These are phyloP conservation scores for Phrynocephalus guinanensis DNA, from an alignment of 2,797 vertebrate genomes.

Conservation along the genomic window DNA sequence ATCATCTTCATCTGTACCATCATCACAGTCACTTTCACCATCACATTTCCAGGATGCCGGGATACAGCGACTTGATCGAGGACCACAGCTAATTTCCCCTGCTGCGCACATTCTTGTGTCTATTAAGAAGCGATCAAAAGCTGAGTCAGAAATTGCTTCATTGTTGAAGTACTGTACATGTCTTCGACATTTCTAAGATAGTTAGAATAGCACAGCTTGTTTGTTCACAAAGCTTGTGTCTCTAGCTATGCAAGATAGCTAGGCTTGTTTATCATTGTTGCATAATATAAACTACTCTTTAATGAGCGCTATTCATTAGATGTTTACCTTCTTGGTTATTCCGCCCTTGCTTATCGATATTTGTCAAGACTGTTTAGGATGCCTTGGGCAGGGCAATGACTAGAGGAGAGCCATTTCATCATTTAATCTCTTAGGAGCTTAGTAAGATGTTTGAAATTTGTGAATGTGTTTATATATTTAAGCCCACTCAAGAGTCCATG, in stretches of 20 bases:
- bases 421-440: neutral
- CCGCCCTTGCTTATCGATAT: neutral
- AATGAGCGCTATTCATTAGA: neutral
- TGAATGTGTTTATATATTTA: neutral
- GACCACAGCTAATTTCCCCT: constrained; percentile 94
- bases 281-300: neutral
- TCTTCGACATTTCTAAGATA: neutral
- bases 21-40: constrained; percentile 95
- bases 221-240: neutral
- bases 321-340: neutral
- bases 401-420: no score
- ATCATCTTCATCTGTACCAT: constrained; percentile 92
- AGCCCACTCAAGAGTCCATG: neutral
- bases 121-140: constrained; percentile 66
- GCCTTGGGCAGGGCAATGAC: neutral
- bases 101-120: constrained; percentile 92
- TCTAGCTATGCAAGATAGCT: neutral
- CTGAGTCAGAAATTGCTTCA: neutral
- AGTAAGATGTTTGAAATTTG: constrained; percentile 8
- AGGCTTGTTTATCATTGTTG: neutral
- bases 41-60: constrained; percentile 96
- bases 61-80: constrained; percentile 91
- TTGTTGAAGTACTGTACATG: neutral
- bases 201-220: neutral
- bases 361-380: neutral